Base-by-base conservation (phyloP, 92 coral and sea anemone species). In the Porites divaricata region DNA sequence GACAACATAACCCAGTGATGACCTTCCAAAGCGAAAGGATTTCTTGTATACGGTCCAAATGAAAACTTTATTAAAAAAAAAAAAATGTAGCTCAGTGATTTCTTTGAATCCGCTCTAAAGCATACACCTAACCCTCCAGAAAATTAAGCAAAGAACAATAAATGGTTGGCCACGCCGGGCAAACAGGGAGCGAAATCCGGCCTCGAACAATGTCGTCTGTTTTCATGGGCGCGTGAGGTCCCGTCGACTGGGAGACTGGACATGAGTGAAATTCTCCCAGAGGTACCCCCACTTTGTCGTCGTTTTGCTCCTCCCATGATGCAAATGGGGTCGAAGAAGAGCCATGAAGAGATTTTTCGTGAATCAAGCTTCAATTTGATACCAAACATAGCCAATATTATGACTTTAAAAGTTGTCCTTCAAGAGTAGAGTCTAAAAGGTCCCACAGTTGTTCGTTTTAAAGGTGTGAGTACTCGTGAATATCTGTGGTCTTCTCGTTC, bases 131-230 rank as follows among this genome's bases (percentile, higher is more conserved):
- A n/a, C n/a, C n/a, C n/a, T n/a, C n/a, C n/a, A n/a, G n/a, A n/a
- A n/a, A n/a, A n/a, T n/a, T n/a, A n/a, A n/a, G n/a, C n/a, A n/a
- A n/a, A n/a, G n/a, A n/a, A n/a, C n/a, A n/a, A n/a, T n/a, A n/a
- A n/a, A n/a, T n/a, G n/a, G n/a, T n/a, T n/a, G n/a, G n/a, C n/a
- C 64, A 75, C 80, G 67, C 80, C 67, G 80, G 80, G 80, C 80
- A 75, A 75, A 75, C 53, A 45, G 65, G 51, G 80, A 13, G 5
- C 68, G 49, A 75, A 75, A 62, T 57, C 25, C 35, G 68, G 80
- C 66, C 66, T 57, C 80, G 6, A 71, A 54, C 12, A 71, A 71
- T 79, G 64, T 10, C 6, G 70, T 59, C 70, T 28, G 41, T 28
- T 28, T 28, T 28, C 41, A 28, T 28, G 21, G 70, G 73, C 67